Evolutionary conservation across 2,113 vertebrate genomes (phyloP).

Genomic region (Solea senegalensis): DNA sequence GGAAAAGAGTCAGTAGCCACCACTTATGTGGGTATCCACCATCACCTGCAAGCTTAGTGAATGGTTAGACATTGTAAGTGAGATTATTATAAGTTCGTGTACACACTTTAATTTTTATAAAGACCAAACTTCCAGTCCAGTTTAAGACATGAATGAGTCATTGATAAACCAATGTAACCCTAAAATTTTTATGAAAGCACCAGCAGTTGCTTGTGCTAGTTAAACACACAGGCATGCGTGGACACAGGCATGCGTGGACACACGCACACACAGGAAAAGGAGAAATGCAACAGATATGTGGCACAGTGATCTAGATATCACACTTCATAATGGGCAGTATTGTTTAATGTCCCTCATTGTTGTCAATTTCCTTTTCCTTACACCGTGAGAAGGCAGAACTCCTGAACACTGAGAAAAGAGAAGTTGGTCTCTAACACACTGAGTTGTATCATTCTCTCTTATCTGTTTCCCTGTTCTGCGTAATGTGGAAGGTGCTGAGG

Average conservation of each 20-base stretch:
- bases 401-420: constrained; percentile 37
- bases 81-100: too few species aligned
- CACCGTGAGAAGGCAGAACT: constrained; percentile 26
- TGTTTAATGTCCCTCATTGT: not conserved
- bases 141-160: constrained; percentile 37
- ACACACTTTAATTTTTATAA: not conserved
- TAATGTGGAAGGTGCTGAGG: constrained; percentile 42
- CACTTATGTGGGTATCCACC: too few species aligned
- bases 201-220: not conserved
- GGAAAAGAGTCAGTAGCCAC: too few species aligned
- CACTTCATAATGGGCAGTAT: not conserved
- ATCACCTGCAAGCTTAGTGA: too few species aligned
- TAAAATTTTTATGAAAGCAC: constrained; percentile 24
- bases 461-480: constrained; percentile 54
- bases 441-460: constrained; percentile 18
- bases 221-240: not conserved
- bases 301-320: constrained; percentile 1
- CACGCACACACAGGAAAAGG: not conserved
- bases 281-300: constrained; percentile 7
- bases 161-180: not conserved
- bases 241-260: too few species aligned
- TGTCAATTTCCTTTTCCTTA: constrained; percentile 4
- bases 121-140: constrained; percentile 1
- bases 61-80: too few species aligned
- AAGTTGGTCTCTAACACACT: constrained; percentile 32